Conservation (phyloP, 2,797 vertebrate species). For the Capromys pilorides region DNA sequence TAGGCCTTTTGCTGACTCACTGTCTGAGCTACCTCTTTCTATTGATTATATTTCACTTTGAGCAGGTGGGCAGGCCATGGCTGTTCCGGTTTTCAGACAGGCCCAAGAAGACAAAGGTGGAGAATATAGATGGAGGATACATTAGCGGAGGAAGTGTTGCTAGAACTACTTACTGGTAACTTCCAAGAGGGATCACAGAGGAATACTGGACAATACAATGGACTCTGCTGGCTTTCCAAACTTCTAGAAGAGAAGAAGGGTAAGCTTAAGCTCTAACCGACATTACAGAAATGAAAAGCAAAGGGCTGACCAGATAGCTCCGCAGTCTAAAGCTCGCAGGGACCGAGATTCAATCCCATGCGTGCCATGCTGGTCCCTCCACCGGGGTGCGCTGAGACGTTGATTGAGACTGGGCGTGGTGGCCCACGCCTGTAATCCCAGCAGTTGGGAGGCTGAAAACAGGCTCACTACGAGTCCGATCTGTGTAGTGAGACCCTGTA, state of each 20-base stretch:
- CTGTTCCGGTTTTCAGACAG: background rate
- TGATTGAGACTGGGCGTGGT: too few relatives aligned
- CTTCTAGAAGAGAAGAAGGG: background rate
- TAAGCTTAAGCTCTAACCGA: background rate
- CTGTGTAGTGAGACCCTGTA: too few relatives aligned
- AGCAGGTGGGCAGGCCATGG: background rate
- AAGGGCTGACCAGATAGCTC: too few relatives aligned
- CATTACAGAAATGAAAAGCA: background rate
- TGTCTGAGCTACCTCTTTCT: background rate
- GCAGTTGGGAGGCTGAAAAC: too few relatives aligned
- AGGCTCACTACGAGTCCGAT: too few relatives aligned
- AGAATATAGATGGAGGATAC: background rate
- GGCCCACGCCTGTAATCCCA: too few relatives aligned
- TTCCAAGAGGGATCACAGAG: background rate
- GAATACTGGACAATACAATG: background rate
- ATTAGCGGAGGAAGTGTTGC: background rate
- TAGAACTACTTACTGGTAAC: background rate
- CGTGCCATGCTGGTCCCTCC: too few relatives aligned
- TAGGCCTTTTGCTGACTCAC: background rate
- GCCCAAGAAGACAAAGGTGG: background rate
- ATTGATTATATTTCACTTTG: background rate
- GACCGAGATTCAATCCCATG: too few relatives aligned
- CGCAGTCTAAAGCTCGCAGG: too few relatives aligned
- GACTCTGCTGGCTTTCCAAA: constrained; percentile 22
- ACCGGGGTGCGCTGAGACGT: too few relatives aligned